Conservation (phyloP, 2,113 vertebrate species). For the Microcebus lehilahytsara region DNA sequence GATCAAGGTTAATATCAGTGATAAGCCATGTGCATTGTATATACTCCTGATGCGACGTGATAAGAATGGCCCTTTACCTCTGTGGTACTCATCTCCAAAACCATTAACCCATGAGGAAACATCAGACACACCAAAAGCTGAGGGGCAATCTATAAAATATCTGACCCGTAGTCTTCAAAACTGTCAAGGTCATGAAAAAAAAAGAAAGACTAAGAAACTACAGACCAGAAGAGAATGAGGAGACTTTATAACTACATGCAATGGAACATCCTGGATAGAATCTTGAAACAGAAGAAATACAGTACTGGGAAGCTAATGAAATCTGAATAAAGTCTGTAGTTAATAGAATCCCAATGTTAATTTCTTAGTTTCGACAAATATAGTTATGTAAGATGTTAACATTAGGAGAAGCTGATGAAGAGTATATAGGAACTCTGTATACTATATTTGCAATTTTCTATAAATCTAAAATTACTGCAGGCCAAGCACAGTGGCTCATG, state of each 20-base stretch:
- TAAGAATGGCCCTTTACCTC: neutral
- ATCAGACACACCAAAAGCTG: neutral
- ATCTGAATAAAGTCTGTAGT: neutral
- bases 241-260: neutral
- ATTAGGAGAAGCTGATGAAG: neutral
- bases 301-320: neutral
- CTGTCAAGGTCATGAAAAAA: neutral
- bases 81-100: neutral
- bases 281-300: neutral
- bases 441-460: neutral
- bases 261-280: neutral
- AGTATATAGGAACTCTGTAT: neutral
- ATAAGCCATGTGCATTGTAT: neutral
- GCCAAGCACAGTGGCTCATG: no score
- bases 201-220: neutral
- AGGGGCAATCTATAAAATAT: neutral
- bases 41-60: neutral
- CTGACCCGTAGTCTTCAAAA: neutral
- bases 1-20: neutral
- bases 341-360: neutral
- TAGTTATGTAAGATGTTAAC: neutral
- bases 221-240: neutral
- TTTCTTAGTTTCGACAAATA: conserved; percentile 32
- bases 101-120: neutral
- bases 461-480: neutral